Base-by-base conservation (phyloP, 2,888 invertebrate species). In the Coecobrya sp. region DNA sequence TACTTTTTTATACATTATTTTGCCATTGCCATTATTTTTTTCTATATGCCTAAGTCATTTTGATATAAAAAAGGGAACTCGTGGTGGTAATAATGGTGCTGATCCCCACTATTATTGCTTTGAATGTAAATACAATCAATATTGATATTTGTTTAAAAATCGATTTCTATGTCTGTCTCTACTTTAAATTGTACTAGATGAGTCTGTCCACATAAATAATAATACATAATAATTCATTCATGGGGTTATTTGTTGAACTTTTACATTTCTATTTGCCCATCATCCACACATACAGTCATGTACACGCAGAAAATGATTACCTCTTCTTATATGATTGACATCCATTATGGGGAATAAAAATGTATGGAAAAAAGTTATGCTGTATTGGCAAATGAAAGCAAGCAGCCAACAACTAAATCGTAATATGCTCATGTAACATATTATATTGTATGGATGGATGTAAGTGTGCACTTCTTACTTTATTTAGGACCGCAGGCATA, bases 111-210 rank as follows among this genome's bases (percentile, higher is more conserved):
- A 62, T 62, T 62, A 62, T 25, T 62, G 19, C 11, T 7, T 7
- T 7, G 65, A 4, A 27, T 68, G 30, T 7, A 5, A 8, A 59
- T 59, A 13, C 7, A 62, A 62, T 8, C 68, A 30, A 30, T 16
- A 73, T 68, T 68, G 27, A 68, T 68, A 68, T 73, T 73, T 73
- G 42, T 8, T 73, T 73, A 30, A 73, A 73, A 73, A 73, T 73
- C 70, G 70, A 73, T 73, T 73, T 73, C 42, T 7, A 42, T 10
- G 70, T 73, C 70, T 42, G 42, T 73, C 70, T 30, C 68, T 68
- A 42, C 36, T 73, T 73, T 30, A 68, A 68, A 68, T 68, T 68
- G 10, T 16, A 68, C 30, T 30, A 27, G n/a, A 73, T 73, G 36
- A 42, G 19, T 19, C 42, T 73, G 68, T 68, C 70, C 42, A n/a